Evolutionary conservation across 2,888 invertebrate genomes (phyloP).

Genomic region (Dynastes grantii): DNA sequence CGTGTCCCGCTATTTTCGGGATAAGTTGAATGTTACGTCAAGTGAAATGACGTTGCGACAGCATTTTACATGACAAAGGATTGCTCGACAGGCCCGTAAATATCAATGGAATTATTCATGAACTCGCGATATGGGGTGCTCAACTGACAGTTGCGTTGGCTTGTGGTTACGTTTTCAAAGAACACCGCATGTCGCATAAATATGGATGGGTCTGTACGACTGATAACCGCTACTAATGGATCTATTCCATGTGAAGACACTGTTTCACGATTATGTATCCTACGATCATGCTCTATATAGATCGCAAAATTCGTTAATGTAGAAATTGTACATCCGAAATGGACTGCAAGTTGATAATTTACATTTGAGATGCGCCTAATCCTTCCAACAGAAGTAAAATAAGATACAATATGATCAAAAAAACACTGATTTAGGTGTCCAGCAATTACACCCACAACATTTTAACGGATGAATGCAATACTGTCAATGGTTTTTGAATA

Average conservation of each 20-base stretch:
- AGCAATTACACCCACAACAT: too few species aligned
- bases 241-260: slow-evolving; percentile 55
- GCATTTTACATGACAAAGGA: slow-evolving; percentile 72
- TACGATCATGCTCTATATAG: background rate
- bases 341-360: background rate
- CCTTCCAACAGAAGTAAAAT: too few species aligned
- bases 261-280: slow-evolving; percentile 15
- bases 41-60: slow-evolving; percentile 71
- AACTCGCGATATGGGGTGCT: slow-evolving; percentile 68
- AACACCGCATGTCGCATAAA: slow-evolving; percentile 67
- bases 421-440: too few species aligned
- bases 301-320: too few species aligned
- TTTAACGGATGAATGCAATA: too few species aligned
- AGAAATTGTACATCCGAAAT: background rate
- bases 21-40: slow-evolving; percentile 66
- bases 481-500: too few species aligned
- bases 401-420: too few species aligned
- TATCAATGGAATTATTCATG: slow-evolving; percentile 72
- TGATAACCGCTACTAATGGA: slow-evolving; percentile 58
- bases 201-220: slow-evolving; percentile 59
- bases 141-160: slow-evolving; percentile 69
- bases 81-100: slow-evolving; percentile 71
- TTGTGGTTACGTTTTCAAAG: slow-evolving; percentile 69
- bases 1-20: slow-evolving; percentile 48
- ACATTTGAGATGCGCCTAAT: too few species aligned